Conservation (phyloP, 2,113 vertebrate genomes). For the Alethe diademata region DNA sequence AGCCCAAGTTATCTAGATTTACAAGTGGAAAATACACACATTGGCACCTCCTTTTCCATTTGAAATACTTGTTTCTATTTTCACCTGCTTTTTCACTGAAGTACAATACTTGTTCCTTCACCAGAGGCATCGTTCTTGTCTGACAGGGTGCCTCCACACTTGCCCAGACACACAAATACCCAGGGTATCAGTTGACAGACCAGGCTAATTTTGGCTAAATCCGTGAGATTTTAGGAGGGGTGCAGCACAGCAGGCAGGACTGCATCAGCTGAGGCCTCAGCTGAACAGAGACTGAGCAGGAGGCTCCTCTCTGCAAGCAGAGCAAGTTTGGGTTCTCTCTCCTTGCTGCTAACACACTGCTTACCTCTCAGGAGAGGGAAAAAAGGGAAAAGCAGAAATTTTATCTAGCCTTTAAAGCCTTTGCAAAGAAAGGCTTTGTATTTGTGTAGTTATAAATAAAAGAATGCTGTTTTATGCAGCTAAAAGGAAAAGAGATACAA, state of each 20-base stretch:
- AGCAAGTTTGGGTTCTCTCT: not conserved
- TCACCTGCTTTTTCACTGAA: not conserved
- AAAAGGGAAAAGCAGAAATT: not conserved
- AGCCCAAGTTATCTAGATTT: not conserved
- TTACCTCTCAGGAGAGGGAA: not conserved
- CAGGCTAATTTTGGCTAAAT: not conserved
- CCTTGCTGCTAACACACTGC: not conserved
- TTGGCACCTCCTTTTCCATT: not conserved
- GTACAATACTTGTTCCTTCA: not conserved
- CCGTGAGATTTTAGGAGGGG: not conserved
- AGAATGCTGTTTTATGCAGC: slow-evolving; percentile 1
- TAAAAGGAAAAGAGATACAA: not conserved
- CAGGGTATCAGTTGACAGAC: not conserved
- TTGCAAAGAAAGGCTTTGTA: slow-evolving; percentile 20
- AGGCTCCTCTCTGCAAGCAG: not conserved
- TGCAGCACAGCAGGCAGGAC: not conserved
- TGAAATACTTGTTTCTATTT: not conserved
- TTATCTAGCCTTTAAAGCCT: slow-evolving; percentile 17
- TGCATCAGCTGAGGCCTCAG: accelerated
- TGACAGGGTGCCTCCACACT: not conserved
- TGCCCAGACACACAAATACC: not conserved
- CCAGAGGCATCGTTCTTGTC: not conserved
- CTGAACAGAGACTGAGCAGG: not conserved
- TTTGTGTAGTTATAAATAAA: slow-evolving; percentile 24
- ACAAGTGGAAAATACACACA: not conserved